Evolutionary conservation across 2,888 invertebrate species (phyloP), one percentile per base, ranked within the genome.

Genomic region (Peribatodes rhomboidaria): DNA sequence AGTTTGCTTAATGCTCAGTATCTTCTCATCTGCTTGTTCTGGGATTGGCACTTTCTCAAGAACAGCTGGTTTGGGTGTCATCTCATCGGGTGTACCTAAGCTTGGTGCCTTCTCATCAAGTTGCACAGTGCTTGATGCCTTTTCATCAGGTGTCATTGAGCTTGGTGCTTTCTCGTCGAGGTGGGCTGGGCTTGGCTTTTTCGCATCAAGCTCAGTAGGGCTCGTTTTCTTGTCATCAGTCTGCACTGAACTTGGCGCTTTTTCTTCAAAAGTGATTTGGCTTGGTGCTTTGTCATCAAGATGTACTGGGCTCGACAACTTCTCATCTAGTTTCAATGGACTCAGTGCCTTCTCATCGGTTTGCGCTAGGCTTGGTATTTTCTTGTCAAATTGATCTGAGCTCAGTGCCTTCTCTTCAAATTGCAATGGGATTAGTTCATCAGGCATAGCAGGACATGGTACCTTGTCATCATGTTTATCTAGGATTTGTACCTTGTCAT

Each of bases 141-240:
- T 46, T 0, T 18, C 53, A 20, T 20, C 50, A 9, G 47, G 3
- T 27, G 42, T 16, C 9, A 14, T 11, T 11, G 61, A 62, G 18
- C 47, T 65, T 0, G 49, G 46, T 20, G 39, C 57, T 10, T 59
- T 54, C 0, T 41, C 16, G 1, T 41, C 41, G 1, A 0, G 41
- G 1, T 16, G 7, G 14, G 9, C 8, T n/a, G 9, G 52, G 10
- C 56, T 70, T 7, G 31, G 47, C 20, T 18, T 46, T 22, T 65
- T 65, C 6, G 65, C 41, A 14, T 27, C 18, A 13, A 16, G 16
- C 39, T 63, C n/a, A 20, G 16, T 2, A 16, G 41, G 9, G 10
- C 16, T 16, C n/a, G 1, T 16, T 16, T 16, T n/a, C 4, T 14
- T 41, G 0, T 41, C 41, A 10, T 3, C 16, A 41, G n/a, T 2